Evolutionary conservation across 2,888 invertebrate genomes (phyloP).

Genomic region (Ypsolopha scabrella): DNA sequence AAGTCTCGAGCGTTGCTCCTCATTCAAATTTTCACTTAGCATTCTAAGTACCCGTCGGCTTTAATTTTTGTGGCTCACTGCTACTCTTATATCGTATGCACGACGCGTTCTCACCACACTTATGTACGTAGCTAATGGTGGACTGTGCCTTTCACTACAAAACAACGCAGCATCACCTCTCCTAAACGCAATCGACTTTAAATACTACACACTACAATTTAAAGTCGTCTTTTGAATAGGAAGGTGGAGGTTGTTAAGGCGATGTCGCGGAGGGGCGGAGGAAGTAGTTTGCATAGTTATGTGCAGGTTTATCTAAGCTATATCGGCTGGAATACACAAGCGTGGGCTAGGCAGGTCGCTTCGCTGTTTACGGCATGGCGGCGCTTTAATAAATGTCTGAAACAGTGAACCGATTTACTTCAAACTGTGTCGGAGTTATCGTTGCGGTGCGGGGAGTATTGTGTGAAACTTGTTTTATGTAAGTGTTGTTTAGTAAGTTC

Average conservation of each 20-base stretch:
- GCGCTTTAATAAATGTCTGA: slow-evolving; percentile 32
- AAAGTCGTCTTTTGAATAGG: background rate
- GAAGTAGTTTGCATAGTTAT: slow-evolving; percentile 63
- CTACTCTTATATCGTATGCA: slow-evolving; percentile 55
- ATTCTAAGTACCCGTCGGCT: slow-evolving; percentile 52
- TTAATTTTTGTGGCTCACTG: slow-evolving; percentile 56
- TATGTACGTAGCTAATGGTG: slow-evolving; percentile 52
- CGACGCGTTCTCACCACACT: slow-evolving; percentile 54
- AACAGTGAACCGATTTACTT: slow-evolving; percentile 20
- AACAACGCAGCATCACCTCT: background rate
- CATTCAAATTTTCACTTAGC: slow-evolving; percentile 59
- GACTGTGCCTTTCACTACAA: slow-evolving; percentile 13
- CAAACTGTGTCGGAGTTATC: too few relatives aligned
- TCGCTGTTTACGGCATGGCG: slow-evolving; percentile 8
- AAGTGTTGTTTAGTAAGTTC: too few relatives aligned
- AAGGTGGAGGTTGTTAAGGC: background rate
- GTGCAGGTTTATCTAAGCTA: slow-evolving; percentile 59
- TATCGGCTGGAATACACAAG: slow-evolving; percentile 41
- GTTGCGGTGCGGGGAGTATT: too few relatives aligned
- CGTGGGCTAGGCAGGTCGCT: slow-evolving; percentile 33
- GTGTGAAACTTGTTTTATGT: too few relatives aligned
- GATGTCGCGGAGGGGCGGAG: slow-evolving; percentile 10
- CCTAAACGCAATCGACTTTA: background rate
- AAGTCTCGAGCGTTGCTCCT: slow-evolving; percentile 41
- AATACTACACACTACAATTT: background rate